Evolutionary conservation across 2,888 invertebrate genomes (phyloP).

Genomic region (Dryococelus australis): DNA sequence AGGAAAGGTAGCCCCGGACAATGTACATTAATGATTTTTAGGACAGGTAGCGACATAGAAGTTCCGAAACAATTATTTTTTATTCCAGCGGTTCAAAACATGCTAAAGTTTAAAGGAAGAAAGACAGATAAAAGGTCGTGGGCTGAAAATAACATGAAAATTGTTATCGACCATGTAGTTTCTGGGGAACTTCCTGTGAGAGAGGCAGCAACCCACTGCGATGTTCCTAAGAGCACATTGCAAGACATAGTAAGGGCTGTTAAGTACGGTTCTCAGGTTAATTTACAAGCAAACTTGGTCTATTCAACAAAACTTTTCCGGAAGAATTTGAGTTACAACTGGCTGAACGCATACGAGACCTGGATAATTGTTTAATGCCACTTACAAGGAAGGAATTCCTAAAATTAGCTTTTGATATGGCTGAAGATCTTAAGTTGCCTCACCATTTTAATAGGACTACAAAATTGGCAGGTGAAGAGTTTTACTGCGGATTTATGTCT

Average conservation of each 20-base stretch:
- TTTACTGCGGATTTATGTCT: no score
- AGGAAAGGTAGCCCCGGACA: background rate
- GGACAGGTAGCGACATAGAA: background rate
- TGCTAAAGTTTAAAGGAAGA: background rate
- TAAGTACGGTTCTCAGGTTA: background rate
- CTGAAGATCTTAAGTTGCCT: no score
- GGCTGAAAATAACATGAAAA: slow-evolving; percentile 22
- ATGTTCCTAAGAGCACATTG: slow-evolving; percentile 25
- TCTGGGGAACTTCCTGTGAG: slow-evolving; percentile 13
- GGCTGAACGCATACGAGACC: no score
- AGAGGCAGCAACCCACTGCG: no score
- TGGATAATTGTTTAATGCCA: no score
- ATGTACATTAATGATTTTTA: background rate
- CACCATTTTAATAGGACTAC: slow-evolving; percentile 45
- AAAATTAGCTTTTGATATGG: no score
- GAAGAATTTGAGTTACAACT: no score
- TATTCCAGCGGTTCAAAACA: background rate
- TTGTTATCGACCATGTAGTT: background rate
- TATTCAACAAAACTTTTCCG: slow-evolving; percentile 22
- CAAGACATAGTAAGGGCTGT: slow-evolving; percentile 18
- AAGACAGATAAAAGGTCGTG: background rate
- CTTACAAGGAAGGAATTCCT: no score
- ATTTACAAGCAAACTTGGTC: slow-evolving; percentile 20
- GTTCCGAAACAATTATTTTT: no score
- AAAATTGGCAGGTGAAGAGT: slow-evolving; percentile 43